phyloP scores from a whole-genome alignment of 2,888 invertebrate species.

The Liposcelis brunnea region DNA sequence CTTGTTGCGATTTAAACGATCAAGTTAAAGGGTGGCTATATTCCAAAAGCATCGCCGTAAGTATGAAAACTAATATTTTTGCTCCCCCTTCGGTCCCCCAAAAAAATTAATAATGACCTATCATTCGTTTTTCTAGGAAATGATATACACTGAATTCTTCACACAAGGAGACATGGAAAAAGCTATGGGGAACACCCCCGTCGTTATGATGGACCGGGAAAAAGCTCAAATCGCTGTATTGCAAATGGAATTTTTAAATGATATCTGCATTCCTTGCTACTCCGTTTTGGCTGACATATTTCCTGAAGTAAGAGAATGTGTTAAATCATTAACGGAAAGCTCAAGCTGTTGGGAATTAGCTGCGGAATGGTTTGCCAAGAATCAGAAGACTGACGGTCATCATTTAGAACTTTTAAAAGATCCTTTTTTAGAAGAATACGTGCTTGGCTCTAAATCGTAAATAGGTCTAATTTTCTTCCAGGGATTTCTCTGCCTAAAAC shows the following conservation, averaged over 20 bases:
- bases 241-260: slow-evolving; percentile 29
- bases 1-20: slow-evolving; percentile 70
- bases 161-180: slow-evolving; percentile 73
- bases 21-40: slow-evolving; percentile 57
- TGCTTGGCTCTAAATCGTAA: neutral
- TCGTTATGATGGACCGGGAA: slow-evolving; percentile 65
- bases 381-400: neutral
- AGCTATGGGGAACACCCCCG: slow-evolving; percentile 52
- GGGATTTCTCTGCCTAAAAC: too few species aligned
- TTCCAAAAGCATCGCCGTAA: slow-evolving; percentile 40
- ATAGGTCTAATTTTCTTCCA: too few species aligned
- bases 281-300: neutral
- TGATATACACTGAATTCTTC: slow-evolving; percentile 71
- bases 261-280: slow-evolving; percentile 3
- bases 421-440: neutral
- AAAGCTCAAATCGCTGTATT: slow-evolving; percentile 65
- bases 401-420: neutral
- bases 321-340: neutral
- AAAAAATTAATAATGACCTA: slow-evolving; percentile 1
- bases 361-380: neutral
- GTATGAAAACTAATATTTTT: slow-evolving; percentile 15
- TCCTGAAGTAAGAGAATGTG: neutral
- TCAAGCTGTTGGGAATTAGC: neutral
- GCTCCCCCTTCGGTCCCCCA: too few species aligned
- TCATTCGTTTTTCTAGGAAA: slow-evolving; percentile 32